Conservation (phyloP, 53 echinoderm and acorn worm genomes). For the Temnopleurus reevesii region DNA sequence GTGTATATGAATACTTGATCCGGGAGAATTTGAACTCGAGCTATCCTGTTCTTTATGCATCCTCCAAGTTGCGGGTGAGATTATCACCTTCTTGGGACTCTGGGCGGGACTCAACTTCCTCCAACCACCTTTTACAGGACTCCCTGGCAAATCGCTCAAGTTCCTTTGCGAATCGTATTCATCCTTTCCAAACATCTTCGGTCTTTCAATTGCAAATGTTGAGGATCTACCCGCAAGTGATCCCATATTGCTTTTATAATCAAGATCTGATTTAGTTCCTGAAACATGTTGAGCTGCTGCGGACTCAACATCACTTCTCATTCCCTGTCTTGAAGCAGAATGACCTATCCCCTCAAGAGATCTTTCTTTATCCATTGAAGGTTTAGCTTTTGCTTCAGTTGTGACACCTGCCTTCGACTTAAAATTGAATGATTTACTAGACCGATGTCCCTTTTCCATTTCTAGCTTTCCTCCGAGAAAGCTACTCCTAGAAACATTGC, state of each 20-base stretch:
- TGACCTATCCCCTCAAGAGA: not conserved
- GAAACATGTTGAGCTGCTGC: not conserved
- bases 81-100: not conserved
- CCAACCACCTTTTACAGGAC: not conserved
- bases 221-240: not conserved
- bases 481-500: constrained; percentile 10
- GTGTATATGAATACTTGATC: constrained; percentile 16
- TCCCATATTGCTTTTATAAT: not conserved
- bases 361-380: not conserved
- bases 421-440: not conserved
- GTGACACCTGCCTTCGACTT: not conserved
- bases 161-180: not conserved
- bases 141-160: not conserved
- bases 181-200: not conserved
- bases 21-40: not conserved
- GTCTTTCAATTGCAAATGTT: not conserved
- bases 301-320: not conserved
- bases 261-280: not conserved
- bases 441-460: not conserved
- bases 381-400: not conserved
- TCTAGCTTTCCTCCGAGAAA: not conserved
- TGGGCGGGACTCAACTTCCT: not conserved
- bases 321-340: not conserved
- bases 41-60: not conserved
- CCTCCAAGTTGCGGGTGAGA: not conserved